Conservation (phyloP, 2,113 vertebrate species). For the Thunnus thynnus region DNA sequence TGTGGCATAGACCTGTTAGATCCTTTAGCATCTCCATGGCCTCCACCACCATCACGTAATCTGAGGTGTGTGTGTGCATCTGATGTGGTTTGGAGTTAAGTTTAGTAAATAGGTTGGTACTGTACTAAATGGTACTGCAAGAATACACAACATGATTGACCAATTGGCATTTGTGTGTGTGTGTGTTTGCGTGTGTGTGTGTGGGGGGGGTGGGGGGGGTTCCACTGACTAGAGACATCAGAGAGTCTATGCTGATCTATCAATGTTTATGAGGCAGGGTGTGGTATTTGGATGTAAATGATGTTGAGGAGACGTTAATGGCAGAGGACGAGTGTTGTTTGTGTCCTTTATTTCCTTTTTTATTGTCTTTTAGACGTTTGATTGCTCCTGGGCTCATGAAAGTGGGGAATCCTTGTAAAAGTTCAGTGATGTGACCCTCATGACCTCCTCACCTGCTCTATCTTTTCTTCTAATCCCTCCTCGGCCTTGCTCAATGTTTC, state of each 20-base stretch:
- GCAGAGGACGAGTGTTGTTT: slow-evolving; percentile 32
- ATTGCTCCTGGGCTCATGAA: slow-evolving; percentile 56
- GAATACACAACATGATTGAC: background rate
- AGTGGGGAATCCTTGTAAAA: slow-evolving; percentile 57
- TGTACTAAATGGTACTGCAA: background rate
- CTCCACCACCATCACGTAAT: slow-evolving; percentile 13
- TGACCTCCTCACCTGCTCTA: slow-evolving; percentile 53
- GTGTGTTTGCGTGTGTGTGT: slow-evolving; percentile 3
- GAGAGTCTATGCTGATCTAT: slow-evolving; percentile 33
- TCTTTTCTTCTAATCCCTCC: background rate
- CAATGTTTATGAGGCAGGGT: slow-evolving; percentile 53
- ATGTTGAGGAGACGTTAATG: slow-evolving; percentile 45
- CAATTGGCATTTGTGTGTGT: background rate
- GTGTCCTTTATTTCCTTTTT: slow-evolving; percentile 52
- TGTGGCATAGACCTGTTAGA: slow-evolving; percentile 63
- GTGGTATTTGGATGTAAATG: slow-evolving; percentile 70
- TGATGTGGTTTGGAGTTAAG: background rate
- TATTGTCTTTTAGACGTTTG: slow-evolving; percentile 64
- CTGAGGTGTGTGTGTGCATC: background rate
- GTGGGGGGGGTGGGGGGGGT: background rate
- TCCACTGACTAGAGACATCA: slow-evolving; percentile 27
- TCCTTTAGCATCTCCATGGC: slow-evolving; percentile 53
- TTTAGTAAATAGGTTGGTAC: background rate
- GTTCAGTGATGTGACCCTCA: slow-evolving; percentile 42
- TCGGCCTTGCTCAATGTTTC: background rate